Conservation (phyloP, 2,797 vertebrate genomes). For the Syngnathus acus region DNA sequence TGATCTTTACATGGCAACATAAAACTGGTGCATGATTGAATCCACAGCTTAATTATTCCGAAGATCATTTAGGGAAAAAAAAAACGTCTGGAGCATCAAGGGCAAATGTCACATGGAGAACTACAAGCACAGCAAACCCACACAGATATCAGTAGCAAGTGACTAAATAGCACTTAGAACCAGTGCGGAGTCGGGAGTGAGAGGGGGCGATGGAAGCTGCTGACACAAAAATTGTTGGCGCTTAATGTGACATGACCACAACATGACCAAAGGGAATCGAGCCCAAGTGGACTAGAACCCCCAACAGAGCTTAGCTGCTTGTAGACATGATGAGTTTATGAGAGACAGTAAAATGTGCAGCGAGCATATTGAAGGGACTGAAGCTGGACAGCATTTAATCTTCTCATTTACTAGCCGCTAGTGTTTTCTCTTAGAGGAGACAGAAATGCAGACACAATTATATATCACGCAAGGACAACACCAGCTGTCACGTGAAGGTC, state of each 20-base stretch:
- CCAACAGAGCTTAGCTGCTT: conserved; percentile 8
- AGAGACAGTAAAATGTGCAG: not conserved
- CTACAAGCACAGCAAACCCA: conserved; percentile 12
- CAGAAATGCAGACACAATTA: not conserved
- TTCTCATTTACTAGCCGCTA: not conserved
- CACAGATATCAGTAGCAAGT: conserved; percentile 15
- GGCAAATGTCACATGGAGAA: conserved; percentile 9
- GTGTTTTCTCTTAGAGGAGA: not conserved
- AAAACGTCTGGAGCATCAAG: conserved; percentile 17
- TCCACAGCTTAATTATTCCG: not conserved
- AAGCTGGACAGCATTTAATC: conserved; percentile 4
- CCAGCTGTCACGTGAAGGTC: conserved; percentile 1
- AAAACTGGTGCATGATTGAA: not conserved
- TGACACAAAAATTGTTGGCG: conserved; percentile 13
- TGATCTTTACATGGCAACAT: not conserved
- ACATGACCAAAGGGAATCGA: conserved; percentile 19
- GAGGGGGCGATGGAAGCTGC: not conserved
- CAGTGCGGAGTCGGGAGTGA: not conserved
- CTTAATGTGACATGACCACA: conserved; percentile 19
- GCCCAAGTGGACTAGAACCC: conserved; percentile 8
- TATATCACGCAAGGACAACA: conserved; percentile 2
- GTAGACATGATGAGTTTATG: not conserved
- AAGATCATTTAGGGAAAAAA: conserved; percentile 1
- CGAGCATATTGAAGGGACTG: not conserved
- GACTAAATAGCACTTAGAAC: conserved; percentile 6